Base-by-base conservation (phyloP, 2,888 invertebrate species). In the Fabriciana adippe region DNA sequence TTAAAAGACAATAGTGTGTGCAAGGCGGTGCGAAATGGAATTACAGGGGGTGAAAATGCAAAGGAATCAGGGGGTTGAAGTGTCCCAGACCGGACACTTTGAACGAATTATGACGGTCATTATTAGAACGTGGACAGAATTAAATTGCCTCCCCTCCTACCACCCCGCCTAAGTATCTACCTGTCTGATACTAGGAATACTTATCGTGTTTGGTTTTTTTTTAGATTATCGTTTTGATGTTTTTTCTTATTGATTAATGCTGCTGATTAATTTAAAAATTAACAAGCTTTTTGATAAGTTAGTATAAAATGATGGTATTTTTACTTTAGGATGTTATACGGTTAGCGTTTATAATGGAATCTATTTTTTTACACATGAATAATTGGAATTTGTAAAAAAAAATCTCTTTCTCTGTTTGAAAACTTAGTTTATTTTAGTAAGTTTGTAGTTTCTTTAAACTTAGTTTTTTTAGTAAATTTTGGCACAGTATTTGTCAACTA, bases 71-170 rank as follows among this genome's bases (percentile, higher is more conserved):
- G 84, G 83, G 82, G 74, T 26, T 74, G 84, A 88, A 90, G 86
- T 88, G 90, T 90, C 91, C 90, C 91, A 83, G 87, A 90, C 93
- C 93, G 93, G 93, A 93, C 93, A 93, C 93, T 93, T 93, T 93
- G 93, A 92, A 93, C 93, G 93, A 93, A 93, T 93, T 93, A 93
- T 93, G 93, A 93, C 92, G 92, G 93, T 93, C 93, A 93, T 93
- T 93, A 93, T 93, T 93, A 93, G 93, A 90, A 93, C 93, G 93
- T 93, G 93, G 93, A 93, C 93, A 93, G 93, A 93, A 93, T 93
- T 93, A 93, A 93, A 93, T 93, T 93, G 93, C 93, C 92, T 89
- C 92, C 91, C 86, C 73, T 76, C 77, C 67, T 74, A 71, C 69
- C 87, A 87, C 88, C 26, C 88, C 86, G 88, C 88, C 85, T 88